These are phyloP conservation scores for Catotricha subobsoleta DNA, from an alignment of 2,888 invertebrate species.

Conservation along the genomic window DNA sequence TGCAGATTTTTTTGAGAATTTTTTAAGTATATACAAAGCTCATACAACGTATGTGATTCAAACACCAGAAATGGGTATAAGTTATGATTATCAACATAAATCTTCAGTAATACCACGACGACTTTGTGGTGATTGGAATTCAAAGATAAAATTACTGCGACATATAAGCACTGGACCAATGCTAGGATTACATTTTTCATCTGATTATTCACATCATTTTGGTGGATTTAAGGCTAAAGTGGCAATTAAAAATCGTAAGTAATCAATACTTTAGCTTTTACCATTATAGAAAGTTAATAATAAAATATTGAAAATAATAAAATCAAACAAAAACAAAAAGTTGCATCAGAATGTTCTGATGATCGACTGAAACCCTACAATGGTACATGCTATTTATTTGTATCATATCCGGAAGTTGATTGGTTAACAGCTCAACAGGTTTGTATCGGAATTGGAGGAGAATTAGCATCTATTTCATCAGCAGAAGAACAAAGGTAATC, in stretches of 20 bases:
- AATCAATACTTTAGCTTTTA: too few species aligned
- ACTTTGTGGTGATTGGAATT: slow-evolving; percentile 65
- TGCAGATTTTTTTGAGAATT: slow-evolving; percentile 6
- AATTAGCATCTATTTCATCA: slow-evolving; percentile 48
- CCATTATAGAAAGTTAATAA: too few species aligned
- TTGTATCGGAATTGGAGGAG: slow-evolving; percentile 52
- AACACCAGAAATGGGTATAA: slow-evolving; percentile 3
- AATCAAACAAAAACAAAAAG: too few species aligned
- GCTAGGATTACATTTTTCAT: slow-evolving; percentile 48
- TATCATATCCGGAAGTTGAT: slow-evolving; percentile 57
- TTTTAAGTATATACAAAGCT: slow-evolving; percentile 4
- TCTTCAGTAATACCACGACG: slow-evolving; percentile 26
- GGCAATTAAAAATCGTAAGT: slow-evolving; percentile 55
- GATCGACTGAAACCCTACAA: slow-evolving; percentile 49
- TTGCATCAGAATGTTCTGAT: slow-evolving; percentile 52
- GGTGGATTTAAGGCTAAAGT: slow-evolving; percentile 56
- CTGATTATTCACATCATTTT: slow-evolving; percentile 61
- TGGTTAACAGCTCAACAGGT: slow-evolving; percentile 52
- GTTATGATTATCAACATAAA: background rate
- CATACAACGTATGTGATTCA: slow-evolving; percentile 3
- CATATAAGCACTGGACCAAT: slow-evolving; percentile 43
- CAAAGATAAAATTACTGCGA: slow-evolving; percentile 52
- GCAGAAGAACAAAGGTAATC: slow-evolving; percentile 42
- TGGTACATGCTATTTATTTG: slow-evolving; percentile 56
- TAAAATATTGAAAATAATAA: too few species aligned